A percentile compares a stretch with the other conserved stretches of the same genome.
These are phyloP conservation scores for Otolemur garnettii DNA, from an alignment of 2,113 vertebrate species.

Conservation along the genomic window DNA sequence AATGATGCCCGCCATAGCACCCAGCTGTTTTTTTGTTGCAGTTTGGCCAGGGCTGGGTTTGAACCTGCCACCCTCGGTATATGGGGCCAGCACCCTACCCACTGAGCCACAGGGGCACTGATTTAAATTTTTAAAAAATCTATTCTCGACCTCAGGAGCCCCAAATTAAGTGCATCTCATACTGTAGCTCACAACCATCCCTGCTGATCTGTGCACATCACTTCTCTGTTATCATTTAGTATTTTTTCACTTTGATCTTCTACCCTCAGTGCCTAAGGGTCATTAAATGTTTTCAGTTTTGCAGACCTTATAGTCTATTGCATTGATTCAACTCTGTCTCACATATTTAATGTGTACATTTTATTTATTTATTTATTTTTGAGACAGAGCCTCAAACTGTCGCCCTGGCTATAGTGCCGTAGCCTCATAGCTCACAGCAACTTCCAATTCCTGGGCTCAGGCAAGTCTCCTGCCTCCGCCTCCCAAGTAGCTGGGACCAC, in stretches of 20 bases:
- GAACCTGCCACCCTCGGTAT: too few relatives aligned
- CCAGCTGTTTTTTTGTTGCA: too few relatives aligned
- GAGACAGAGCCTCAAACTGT: too few relatives aligned
- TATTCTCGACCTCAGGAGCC: background rate
- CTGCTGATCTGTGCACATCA: accelerated
- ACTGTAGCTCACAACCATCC: background rate
- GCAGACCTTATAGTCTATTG: background rate
- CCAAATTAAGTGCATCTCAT: background rate
- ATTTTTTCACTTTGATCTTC: background rate
- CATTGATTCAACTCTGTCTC: background rate
- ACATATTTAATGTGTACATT: background rate
- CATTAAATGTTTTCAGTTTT: background rate
- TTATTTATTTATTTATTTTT: background rate
- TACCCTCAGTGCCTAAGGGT: background rate
- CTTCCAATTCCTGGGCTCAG: too few relatives aligned
- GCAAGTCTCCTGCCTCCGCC: too few relatives aligned
- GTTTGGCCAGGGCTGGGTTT: too few relatives aligned
- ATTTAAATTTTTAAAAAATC: background rate
- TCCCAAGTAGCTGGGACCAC: too few relatives aligned
- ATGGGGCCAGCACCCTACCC: too few relatives aligned
- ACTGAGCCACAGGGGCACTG: too few relatives aligned
- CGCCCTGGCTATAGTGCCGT: too few relatives aligned
- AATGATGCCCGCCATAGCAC: too few relatives aligned
- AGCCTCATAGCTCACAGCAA: too few relatives aligned
- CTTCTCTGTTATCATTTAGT: background rate